phyloP scores from a whole-genome alignment of 2,888 invertebrate species.

The Prionchulus punctatus region DNA sequence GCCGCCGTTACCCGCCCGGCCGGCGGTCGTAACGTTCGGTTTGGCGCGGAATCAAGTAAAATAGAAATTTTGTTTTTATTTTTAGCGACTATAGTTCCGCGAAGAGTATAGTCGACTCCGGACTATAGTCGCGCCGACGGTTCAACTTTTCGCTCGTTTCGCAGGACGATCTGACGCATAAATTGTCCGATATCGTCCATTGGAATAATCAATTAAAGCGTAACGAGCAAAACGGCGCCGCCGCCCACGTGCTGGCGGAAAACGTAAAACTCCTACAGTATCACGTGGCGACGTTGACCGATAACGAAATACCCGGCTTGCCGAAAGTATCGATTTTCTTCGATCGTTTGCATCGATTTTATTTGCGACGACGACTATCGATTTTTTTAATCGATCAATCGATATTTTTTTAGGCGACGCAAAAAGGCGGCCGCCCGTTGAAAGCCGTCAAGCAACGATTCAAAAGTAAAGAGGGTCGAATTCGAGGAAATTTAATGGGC shows the following conservation, averaged over 20 bases:
- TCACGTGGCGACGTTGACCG: slow-evolving; percentile 91
- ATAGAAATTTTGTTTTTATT: background rate
- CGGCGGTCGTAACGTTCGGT: slow-evolving; percentile 98
- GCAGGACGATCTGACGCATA: slow-evolving; percentile 96
- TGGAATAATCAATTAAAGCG: slow-evolving; percentile 83
- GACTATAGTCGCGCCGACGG: too few relatives aligned
- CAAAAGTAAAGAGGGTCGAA: slow-evolving; percentile 96
- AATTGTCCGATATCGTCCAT: slow-evolving; percentile 93
- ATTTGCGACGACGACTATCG: background rate
- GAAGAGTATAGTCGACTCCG: too few relatives aligned
- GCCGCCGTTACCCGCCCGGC: slow-evolving; percentile 83
- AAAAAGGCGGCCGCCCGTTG: slow-evolving; percentile 93
- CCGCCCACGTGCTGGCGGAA: slow-evolving; percentile 87
- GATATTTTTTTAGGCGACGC: slow-evolving; percentile 56
- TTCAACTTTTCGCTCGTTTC: too few relatives aligned
- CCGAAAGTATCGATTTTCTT: slow-evolving; percentile 39
- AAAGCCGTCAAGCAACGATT: slow-evolving; percentile 87
- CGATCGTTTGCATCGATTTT: background rate
- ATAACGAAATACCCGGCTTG: slow-evolving; percentile 97
- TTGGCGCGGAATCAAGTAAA: slow-evolving; percentile 69
- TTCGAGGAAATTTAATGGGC: slow-evolving; percentile 98
- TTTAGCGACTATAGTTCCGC: too few relatives aligned
- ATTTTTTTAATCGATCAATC: background rate
- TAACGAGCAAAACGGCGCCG: slow-evolving; percentile 90
- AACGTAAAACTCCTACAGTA: slow-evolving; percentile 95